Base-by-base conservation (phyloP, 1,140 invertebrate genomes). In the Danaus melanippus region DNA sequence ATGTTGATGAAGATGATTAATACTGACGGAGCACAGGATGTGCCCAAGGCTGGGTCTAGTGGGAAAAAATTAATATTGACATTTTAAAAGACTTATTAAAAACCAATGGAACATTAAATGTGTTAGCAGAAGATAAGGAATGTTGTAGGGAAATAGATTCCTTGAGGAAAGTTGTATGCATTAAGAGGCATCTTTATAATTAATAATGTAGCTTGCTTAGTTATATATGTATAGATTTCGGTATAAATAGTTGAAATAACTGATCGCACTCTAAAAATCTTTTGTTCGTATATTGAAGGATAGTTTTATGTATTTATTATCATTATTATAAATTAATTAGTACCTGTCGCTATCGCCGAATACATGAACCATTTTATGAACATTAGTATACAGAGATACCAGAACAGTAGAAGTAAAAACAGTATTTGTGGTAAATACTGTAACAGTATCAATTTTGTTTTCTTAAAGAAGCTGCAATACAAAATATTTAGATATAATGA, bases 1-100 rank as follows among this genome's bases (percentile, higher is more conserved):
- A 97, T 97, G 71, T 97, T 97, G 70, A 97, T 97, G 74, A 97
- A 96, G 1, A 94, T 94, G 42, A 97, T 96, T 15, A 97, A 86
- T 59, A 97, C 93, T 5, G 94, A 95, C 3, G 96, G 96, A 0
- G 95, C 95, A 81, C 95, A 97, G 1, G 83, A 87, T 0, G 90
- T 82, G 10, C 84, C 79, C 60, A 79, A 68, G 42, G 84, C 82
- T 9, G 71, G 66, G 49, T 86, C 83, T 86, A 60, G 8, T 12
- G 21, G 4, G 12, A 10, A 56, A 32, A 42, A 15, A n/a, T n/a
- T n/a, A 46, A 32, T 43, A 41, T 46, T 43, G 12, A 12, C n/a
- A 8, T 8, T 9, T 17, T 17, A 50, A 6, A 32, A 10, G 8
- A 47, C 21, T 52, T 52, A 46, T 21, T 21, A 21, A 5, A 21